These are phyloP conservation scores for Nyctereutes procyonoides DNA, from an alignment of 2,113 vertebrate genomes.

Conservation along the genomic window DNA sequence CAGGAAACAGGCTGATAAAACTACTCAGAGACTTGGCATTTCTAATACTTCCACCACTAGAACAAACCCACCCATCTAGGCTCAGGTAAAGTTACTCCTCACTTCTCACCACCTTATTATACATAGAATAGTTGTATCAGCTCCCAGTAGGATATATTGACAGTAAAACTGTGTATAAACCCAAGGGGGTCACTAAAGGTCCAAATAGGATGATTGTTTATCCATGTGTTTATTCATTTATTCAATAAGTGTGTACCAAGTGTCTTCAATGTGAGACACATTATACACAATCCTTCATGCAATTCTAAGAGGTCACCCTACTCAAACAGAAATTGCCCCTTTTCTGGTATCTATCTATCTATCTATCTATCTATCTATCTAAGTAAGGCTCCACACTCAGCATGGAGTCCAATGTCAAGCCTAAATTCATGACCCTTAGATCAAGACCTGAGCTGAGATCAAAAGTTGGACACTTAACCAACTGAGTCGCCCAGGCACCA, in stretches of 20 bases:
- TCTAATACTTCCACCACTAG: background rate
- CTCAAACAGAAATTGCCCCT: background rate
- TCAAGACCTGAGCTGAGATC: background rate
- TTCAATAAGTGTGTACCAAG: background rate
- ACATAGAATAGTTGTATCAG: background rate
- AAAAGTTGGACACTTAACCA: background rate
- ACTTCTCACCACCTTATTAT: background rate
- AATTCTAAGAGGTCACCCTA: background rate
- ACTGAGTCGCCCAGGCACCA: background rate
- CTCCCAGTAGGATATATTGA: background rate
- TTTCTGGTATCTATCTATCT: background rate
- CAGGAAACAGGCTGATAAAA: background rate
- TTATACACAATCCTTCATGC: background rate
- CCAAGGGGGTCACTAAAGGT: background rate
- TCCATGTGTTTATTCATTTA: background rate
- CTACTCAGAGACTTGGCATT: background rate
- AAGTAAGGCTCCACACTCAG: background rate
- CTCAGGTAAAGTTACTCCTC: background rate
- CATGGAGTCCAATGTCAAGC: background rate
- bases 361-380: background rate
- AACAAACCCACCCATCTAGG: background rate
- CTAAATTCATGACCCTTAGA: background rate
- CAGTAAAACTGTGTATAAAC: background rate
- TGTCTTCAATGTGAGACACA: background rate
- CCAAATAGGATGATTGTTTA: background rate